Percentiles rank a stretch among this genome's conserved stretches.
Conservation (phyloP, 2,888 invertebrate genomes). For the Pinctada fucata region DNA sequence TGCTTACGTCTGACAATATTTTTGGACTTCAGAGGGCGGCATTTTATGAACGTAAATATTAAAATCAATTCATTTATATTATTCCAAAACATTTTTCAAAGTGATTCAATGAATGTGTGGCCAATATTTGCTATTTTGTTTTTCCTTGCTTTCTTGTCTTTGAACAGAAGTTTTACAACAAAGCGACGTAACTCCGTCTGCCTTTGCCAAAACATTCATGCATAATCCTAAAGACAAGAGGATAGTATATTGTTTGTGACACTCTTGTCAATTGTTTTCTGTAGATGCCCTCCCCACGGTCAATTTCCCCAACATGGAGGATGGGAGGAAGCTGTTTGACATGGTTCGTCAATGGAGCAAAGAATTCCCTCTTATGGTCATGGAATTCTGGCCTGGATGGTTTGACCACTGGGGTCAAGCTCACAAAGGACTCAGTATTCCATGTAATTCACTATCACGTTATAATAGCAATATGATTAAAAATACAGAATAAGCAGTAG, state of each 20-base stretch:
- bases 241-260: too few species aligned
- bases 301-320: slow-evolving; percentile 78
- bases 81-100: too few species aligned
- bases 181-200: too few species aligned
- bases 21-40: slow-evolving; percentile 50
- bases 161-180: too few species aligned
- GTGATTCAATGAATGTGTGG: too few species aligned
- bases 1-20: slow-evolving; percentile 80
- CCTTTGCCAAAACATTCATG: too few species aligned
- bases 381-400: slow-evolving; percentile 82
- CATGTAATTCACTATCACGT: slow-evolving; percentile 15
- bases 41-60: slow-evolving; percentile 46
- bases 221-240: too few species aligned
- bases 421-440: slow-evolving; percentile 45
- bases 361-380: slow-evolving; percentile 79
- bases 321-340: slow-evolving; percentile 76
- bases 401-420: slow-evolving; percentile 80
- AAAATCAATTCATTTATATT: not conserved
- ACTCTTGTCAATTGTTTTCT: too few species aligned
- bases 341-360: slow-evolving; percentile 78
- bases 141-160: too few species aligned
- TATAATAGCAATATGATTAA: not conserved
- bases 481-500: not conserved
- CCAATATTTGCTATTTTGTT: too few species aligned
- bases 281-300: slow-evolving; percentile 79